Conservation (phyloP, 2,888 invertebrate species). For the Druceiella hillmani region DNA sequence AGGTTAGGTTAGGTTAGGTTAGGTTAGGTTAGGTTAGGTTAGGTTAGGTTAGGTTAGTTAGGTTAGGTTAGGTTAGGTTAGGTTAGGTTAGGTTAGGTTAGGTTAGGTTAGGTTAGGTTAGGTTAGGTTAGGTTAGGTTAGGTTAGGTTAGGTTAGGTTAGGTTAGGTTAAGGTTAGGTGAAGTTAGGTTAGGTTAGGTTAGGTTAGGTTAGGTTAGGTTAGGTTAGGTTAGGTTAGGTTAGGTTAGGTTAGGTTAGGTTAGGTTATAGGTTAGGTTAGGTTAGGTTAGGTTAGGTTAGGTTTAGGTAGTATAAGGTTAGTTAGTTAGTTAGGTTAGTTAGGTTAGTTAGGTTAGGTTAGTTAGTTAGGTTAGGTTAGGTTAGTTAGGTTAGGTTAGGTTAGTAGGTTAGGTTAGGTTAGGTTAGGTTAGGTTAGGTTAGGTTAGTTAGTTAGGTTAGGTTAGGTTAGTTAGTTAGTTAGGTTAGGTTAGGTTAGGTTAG, state of each 20-base stretch:
- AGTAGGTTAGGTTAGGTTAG: conserved; percentile 6
- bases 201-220: conserved; percentile 14
- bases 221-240: conserved; percentile 12
- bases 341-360: conserved; percentile 15
- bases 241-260: conserved; percentile 15
- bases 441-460: conserved; percentile 14
- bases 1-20: conserved; percentile 1
- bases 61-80: conserved; percentile 12
- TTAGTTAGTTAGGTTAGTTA: conserved; percentile 17
- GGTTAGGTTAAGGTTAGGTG: conserved; percentile 17
- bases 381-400: conserved; percentile 12
- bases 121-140: conserved; percentile 18
- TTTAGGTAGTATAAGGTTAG: conserved; percentile 9
- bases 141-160: conserved; percentile 16
- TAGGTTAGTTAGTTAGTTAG: conserved; percentile 11
- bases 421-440: conserved; percentile 2
- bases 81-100: conserved; percentile 11
- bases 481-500: conserved; percentile 21
- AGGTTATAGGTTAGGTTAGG: conserved; percentile 18
- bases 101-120: conserved; percentile 15
- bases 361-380: conserved; percentile 14
- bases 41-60: conserved; percentile 13
- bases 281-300: conserved; percentile 19
- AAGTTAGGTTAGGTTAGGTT: conserved; percentile 14
- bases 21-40: conserved; percentile 4